A percentile compares a stretch with the other conserved stretches of the same genome.
These are phyloP conservation scores for Cygnus atratus DNA, from an alignment of 2,113 vertebrate genomes.

Conservation along the genomic window DNA sequence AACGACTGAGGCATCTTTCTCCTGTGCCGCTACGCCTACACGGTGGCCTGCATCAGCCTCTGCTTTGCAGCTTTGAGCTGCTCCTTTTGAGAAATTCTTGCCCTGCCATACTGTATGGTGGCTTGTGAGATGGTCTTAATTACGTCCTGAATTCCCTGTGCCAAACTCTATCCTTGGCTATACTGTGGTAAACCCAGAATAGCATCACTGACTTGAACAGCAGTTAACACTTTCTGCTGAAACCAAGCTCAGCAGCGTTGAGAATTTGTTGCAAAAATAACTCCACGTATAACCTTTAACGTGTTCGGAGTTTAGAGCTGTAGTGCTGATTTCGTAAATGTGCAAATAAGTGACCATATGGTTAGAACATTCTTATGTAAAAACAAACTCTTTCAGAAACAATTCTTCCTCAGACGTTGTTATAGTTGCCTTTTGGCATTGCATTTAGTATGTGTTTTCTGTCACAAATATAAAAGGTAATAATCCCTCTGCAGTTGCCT, in stretches of 20 bases:
- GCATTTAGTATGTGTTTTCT: constrained; percentile 41
- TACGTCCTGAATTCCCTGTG: background rate
- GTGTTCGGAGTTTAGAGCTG: background rate
- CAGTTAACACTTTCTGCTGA: background rate
- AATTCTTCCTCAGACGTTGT: constrained; percentile 41
- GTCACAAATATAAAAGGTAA: constrained; percentile 42
- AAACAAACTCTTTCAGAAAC: background rate
- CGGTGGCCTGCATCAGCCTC: background rate
- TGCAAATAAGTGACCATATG: constrained; percentile 47
- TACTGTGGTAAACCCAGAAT: background rate
- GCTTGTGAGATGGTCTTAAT: background rate
- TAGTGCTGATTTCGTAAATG: background rate
- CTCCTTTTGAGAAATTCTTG: constrained; percentile 9
- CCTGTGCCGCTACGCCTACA: background rate
- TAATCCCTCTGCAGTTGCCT: constrained; percentile 43
- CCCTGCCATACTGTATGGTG: background rate
- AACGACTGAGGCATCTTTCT: background rate
- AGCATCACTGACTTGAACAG: background rate
- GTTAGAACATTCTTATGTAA: background rate
- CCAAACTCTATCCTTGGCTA: background rate
- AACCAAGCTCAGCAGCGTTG: background rate
- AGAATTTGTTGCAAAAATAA: background rate
- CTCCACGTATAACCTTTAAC: background rate
- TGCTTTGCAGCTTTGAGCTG: constrained; percentile 1
- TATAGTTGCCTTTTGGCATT: constrained; percentile 15